Evolutionary conservation across 1,140 invertebrate genomes (phyloP).

Genomic region (Fopius arisanus): DNA sequence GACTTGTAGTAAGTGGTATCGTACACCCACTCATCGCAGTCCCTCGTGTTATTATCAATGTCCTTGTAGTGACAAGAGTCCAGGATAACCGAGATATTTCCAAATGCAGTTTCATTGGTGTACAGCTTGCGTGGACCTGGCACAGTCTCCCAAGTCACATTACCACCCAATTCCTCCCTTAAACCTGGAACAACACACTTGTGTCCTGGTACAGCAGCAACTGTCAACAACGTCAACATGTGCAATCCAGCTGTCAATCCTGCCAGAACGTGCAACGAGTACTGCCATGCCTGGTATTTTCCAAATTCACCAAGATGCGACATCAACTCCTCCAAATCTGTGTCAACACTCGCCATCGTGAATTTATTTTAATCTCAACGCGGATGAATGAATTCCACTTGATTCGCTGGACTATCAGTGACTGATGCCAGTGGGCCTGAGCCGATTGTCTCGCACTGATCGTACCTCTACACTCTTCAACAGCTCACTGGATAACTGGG

Average conservation of each 20-base stretch:
- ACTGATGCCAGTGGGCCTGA: neutral
- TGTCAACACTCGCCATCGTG: constrained; percentile 67
- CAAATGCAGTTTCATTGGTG: constrained; percentile 55
- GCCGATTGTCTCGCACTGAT: neutral
- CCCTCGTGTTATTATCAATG: constrained; percentile 57
- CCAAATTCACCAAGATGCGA: constrained; percentile 80
- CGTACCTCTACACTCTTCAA: neutral
- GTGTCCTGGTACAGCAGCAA: constrained; percentile 80
- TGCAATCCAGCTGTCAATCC: constrained; percentile 80
- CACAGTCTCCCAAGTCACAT: constrained; percentile 63
- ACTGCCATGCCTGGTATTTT: constrained; percentile 79
- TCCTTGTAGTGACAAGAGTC: constrained; percentile 68
- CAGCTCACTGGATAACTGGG: constrained; percentile 35
- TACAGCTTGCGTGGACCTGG: constrained; percentile 1
- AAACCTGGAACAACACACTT: constrained; percentile 71
- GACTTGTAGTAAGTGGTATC: constrained; percentile 75
- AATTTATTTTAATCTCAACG: neutral
- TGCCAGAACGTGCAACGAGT: constrained; percentile 76
- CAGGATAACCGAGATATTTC: constrained; percentile 62
- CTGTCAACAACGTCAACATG: constrained; percentile 80
- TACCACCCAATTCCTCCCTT: constrained; percentile 53
- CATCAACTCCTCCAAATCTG: constrained; percentile 74
- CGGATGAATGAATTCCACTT: neutral
- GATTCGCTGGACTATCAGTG: neutral
- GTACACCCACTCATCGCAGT: constrained; percentile 75